Base-by-base conservation (phyloP, 2,888 invertebrate genomes). In the Drosophila siamana region DNA sequence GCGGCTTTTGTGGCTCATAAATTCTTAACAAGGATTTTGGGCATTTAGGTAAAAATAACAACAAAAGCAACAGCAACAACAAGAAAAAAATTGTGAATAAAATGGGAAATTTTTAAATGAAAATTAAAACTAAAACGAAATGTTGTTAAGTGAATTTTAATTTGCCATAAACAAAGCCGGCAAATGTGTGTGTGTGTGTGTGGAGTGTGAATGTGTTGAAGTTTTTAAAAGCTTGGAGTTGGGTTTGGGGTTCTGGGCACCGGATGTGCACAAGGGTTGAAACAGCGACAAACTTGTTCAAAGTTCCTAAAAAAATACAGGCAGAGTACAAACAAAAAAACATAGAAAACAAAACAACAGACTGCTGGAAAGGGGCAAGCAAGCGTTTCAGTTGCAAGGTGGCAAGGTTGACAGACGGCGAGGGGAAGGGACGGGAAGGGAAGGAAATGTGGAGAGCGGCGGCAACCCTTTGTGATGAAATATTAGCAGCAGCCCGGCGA, bases 131-230 rank as follows among this genome's bases (percentile, higher is more conserved):
- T 69, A 69, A 74, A 72, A 60, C 55, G 50, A 68, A 76, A 74
- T 69, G 71, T 79, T 72, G 65, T 77, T 88, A 84, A 84, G 77
- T 86, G 73, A 85, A 75, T 84, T 84, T 88, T 82, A 87, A 84
- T 84, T 84, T 79, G 80, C 67, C 77, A 74, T 66, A 71, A 82
- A 75, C 74, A 84, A 59, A 57, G 46, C 47, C 51, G 11, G 8
- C 61, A 65, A 48, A 30, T 61, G 76, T 57, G 46, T 26, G 15
- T 41, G 24, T 38, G 38, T 15, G 43, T 64, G 50, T 51, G 44
- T 33, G 13, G 46, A 26, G 71, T 62, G 69, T 69, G 41, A 52
- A 54, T 73, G 61, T 61, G 61, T 46, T 61, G 67, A 61, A 38
- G 46, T 57, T 69, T 51, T 62, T 22, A 52, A 56, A 52, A 50